phyloP scores from a whole-genome alignment of 2,113 vertebrate genomes.

The Brachirus orientalis region DNA sequence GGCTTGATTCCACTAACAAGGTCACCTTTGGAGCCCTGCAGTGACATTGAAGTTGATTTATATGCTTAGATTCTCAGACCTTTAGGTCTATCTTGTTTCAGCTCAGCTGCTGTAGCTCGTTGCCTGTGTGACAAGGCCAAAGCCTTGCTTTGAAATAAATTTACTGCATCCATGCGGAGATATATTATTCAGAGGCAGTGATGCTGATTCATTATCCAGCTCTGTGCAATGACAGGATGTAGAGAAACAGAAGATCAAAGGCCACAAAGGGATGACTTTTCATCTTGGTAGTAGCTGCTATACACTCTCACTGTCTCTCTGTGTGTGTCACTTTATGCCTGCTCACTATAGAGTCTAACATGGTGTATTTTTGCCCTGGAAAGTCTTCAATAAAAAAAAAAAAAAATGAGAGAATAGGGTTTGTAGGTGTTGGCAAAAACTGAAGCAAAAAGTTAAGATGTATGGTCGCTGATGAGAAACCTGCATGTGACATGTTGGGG shows the following conservation, averaged over 20 bases:
- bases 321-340: not conserved
- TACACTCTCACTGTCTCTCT: not conserved
- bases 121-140: conserved; percentile 8
- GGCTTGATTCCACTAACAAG: conserved; percentile 34
- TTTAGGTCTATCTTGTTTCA: not conserved
- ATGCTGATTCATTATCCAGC: conserved; percentile 38
- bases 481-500: not conserved
- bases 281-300: conserved; percentile 26
- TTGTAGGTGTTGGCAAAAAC: conserved; percentile 1
- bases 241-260: conserved; percentile 40
- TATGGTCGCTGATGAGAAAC: not conserved
- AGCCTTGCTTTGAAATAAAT: conserved; percentile 10
- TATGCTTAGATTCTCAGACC: not conserved
- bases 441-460: conserved; percentile 42
- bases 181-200: conserved; percentile 12
- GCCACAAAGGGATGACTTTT: conserved; percentile 35
- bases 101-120: conserved; percentile 6
- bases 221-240: conserved; percentile 27
- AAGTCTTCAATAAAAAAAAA: conserved; percentile 61
- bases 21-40: conserved; percentile 15
- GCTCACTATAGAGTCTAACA: not conserved
- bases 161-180: conserved; percentile 10
- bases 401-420: conserved; percentile 45
- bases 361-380: conserved; percentile 28
- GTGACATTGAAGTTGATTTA: conserved; percentile 32